These are phyloP conservation scores for Campoplex nolae DNA, from an alignment of 2,888 invertebrate genomes.

Conservation along the genomic window DNA sequence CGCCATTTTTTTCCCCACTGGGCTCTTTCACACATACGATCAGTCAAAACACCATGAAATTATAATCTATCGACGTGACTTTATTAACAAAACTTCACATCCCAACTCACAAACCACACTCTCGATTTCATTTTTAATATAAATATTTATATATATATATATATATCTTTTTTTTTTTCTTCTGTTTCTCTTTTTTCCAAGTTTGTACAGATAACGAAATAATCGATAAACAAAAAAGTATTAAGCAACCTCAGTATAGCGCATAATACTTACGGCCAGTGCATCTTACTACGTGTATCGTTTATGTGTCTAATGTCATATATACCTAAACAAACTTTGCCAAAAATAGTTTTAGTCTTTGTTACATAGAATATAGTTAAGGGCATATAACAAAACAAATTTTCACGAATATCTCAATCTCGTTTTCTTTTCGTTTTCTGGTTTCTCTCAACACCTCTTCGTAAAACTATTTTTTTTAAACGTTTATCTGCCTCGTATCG, in stretches of 20 bases:
- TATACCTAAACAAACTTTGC: conserved; percentile 84
- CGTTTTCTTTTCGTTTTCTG: conserved; percentile 67
- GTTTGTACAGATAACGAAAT: conserved; percentile 80
- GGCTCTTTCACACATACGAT: conserved; percentile 6
- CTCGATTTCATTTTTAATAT: conserved; percentile 15
- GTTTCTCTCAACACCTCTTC: conserved; percentile 22
- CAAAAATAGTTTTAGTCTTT: conserved; percentile 85
- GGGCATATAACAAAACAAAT: conserved; percentile 80
- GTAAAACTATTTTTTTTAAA: conserved; percentile 35
- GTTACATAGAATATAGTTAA: conserved; percentile 84
- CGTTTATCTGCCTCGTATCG: conserved; percentile 31
- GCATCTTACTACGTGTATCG: conserved; percentile 83
- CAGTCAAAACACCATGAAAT: conserved; percentile 1
- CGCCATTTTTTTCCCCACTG: conserved; percentile 2
- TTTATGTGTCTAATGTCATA: conserved; percentile 82
- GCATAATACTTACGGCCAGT: conserved; percentile 84
- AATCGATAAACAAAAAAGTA: conserved; percentile 76
- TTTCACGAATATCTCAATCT: conserved; percentile 69
- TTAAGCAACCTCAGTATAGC: conserved; percentile 81
- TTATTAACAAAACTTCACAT: conserved; percentile 43
- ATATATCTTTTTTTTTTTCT: no score
- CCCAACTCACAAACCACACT: conserved; percentile 32
- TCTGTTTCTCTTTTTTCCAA: conserved; percentile 68
- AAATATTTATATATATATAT: background rate
- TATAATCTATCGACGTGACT: conserved; percentile 6